Percentiles rank a stretch among this genome's conserved stretches.
These are phyloP conservation scores for Drosophila orena DNA, from an alignment of 1,140 invertebrate genomes.

Conservation along the genomic window DNA sequence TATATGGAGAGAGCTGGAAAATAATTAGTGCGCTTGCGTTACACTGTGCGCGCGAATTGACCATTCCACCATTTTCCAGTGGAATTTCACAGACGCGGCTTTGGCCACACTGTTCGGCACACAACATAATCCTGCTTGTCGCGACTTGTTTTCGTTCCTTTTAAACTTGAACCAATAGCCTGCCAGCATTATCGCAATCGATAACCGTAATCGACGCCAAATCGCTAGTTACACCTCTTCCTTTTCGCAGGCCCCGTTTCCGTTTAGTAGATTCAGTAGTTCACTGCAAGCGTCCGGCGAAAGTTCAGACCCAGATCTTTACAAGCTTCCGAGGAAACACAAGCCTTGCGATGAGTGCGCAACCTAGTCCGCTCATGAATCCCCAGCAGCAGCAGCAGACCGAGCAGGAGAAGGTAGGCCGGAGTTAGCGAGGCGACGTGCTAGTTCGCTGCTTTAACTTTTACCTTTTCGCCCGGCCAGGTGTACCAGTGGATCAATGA, in stretches of 20 bases:
- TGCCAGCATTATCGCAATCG: neutral
- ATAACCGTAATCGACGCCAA: neutral
- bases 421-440: neutral
- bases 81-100: neutral
- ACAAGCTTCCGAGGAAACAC: neutral
- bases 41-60: no score
- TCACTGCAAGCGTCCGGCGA: neutral
- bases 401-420: constrained; percentile 75
- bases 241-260: no score
- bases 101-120: neutral
- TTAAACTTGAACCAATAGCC: neutral
- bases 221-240: no score
- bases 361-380: constrained; percentile 78
- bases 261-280: no score
- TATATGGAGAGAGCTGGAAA: no score
- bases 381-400: constrained; percentile 66
- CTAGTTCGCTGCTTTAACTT: neutral
- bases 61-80: neutral
- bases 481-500: constrained; percentile 91
- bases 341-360: constrained; percentile 67
- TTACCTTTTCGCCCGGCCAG: constrained; percentile 34
- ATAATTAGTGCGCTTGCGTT: no score
- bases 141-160: neutral
- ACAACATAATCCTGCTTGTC: neutral
- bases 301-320: neutral